phyloP scores from a whole-genome alignment of 2,797 vertebrate species.

The Eptatretus atami region DNA sequence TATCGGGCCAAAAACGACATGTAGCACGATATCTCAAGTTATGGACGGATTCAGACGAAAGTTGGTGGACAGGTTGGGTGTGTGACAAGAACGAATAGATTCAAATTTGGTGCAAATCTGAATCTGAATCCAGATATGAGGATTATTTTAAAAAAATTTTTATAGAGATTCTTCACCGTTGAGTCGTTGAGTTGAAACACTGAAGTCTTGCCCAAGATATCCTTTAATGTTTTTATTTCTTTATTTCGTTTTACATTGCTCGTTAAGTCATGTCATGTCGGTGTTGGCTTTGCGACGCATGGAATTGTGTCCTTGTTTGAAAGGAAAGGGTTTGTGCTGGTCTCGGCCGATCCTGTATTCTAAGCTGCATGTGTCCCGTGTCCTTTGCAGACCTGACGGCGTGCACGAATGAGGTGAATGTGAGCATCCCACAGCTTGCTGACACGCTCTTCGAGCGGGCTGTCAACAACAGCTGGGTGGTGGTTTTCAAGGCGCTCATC shows the following conservation, averaged over 20 bases:
- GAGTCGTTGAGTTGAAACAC: neutral
- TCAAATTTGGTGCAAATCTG: too few relatives aligned
- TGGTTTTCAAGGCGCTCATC: conserved; percentile 81
- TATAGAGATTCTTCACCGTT: too few relatives aligned
- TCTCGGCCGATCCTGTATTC: neutral
- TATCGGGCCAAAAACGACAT: too few relatives aligned
- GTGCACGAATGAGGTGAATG: conserved; percentile 74
- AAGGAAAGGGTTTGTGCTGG: neutral
- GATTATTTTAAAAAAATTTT: too few relatives aligned
- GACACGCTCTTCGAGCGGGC: conserved; percentile 47
- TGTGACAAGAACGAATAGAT: too few relatives aligned
- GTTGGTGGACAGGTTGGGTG: too few relatives aligned
- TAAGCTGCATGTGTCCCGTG: neutral
- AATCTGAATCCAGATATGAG: too few relatives aligned
- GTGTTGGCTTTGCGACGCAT: neutral
- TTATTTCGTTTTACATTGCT: too few relatives aligned
- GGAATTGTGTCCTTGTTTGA: neutral
- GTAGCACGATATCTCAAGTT: too few relatives aligned
- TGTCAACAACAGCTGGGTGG: conserved; percentile 60
- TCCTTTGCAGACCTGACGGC: conserved; percentile 39
- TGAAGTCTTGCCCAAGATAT: too few relatives aligned
- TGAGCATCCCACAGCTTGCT: conserved; percentile 48
- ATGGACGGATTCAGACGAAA: too few relatives aligned
- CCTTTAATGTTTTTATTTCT: too few relatives aligned
- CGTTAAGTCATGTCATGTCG: neutral